Percentiles rank a stretch among this genome's conserved stretches.
Evolutionary conservation across 1,140 invertebrate species (phyloP).

Genomic region (Hyles euphorbiae): DNA sequence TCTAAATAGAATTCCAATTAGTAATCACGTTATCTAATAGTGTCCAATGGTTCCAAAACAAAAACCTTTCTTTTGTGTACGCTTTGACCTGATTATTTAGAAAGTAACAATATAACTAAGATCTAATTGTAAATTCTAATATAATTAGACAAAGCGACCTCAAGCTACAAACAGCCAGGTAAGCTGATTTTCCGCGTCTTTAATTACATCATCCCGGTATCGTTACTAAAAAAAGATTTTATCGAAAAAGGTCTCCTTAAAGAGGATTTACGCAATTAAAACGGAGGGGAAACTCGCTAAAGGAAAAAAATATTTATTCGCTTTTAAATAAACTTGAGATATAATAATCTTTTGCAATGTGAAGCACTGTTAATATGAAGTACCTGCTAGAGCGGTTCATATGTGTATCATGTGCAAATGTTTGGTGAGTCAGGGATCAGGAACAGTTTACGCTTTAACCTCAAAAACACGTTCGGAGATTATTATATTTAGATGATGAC

Average conservation of each 20-base stretch:
- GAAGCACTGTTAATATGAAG: background rate
- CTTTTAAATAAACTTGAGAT: conserved; percentile 33
- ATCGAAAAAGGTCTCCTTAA: conserved; percentile 42
- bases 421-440: too few species aligned
- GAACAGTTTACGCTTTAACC: too few species aligned
- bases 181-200: conserved; percentile 42
- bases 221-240: conserved; percentile 45
- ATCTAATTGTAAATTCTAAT: conserved; percentile 1
- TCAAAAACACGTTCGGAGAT: too few species aligned
- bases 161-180: conserved; percentile 30
- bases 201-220: conserved; percentile 41
- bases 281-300: conserved; percentile 34
- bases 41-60: too few species aligned
- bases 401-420: too few species aligned
- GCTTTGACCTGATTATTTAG: too few species aligned
- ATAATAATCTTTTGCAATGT: conserved; percentile 16
- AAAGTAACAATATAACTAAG: background rate
- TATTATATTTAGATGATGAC: too few species aligned
- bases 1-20: too few species aligned
- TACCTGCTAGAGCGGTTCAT: too few species aligned
- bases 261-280: conserved; percentile 61
- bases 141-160: conserved; percentile 21
- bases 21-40: too few species aligned
- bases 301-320: conserved; percentile 34
- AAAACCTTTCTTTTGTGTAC: too few species aligned